These are phyloP conservation scores for Sussaba pulchella DNA, from an alignment of 2,888 invertebrate genomes.

Conservation along the genomic window DNA sequence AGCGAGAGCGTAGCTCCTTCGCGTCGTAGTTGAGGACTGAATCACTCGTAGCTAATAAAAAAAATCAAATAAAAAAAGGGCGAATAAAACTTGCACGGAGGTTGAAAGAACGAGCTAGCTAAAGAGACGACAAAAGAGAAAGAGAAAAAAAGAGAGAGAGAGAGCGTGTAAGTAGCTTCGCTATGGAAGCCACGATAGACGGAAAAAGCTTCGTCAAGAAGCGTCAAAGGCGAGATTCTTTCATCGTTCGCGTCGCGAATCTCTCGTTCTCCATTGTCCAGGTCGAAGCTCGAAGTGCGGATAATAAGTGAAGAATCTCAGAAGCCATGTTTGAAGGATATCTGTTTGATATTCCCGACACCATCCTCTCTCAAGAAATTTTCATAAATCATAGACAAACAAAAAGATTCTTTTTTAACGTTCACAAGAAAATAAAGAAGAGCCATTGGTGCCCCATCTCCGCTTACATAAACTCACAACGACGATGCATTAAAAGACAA, in stretches of 20 bases:
- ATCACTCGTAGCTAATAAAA: slow-evolving; percentile 50
- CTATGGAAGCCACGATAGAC: slow-evolving; percentile 6
- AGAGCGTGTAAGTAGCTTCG: neutral
- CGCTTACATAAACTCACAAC: no score
- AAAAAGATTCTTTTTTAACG: slow-evolving; percentile 4
- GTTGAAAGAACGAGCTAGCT: no score
- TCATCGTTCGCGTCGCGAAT: neutral
- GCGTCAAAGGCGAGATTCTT: slow-evolving; percentile 53
- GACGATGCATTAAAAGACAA: no score
- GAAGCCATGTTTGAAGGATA: slow-evolving; percentile 37
- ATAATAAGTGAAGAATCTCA: slow-evolving; percentile 54
- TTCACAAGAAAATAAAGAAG: neutral
- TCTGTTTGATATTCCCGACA: slow-evolving; percentile 33
- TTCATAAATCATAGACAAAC: slow-evolving; percentile 11
- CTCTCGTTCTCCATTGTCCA: slow-evolving; percentile 18
- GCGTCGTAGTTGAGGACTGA: slow-evolving; percentile 46
- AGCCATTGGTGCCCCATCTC: neutral
- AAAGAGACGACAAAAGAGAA: no score
- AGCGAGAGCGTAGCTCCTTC: slow-evolving; percentile 44
- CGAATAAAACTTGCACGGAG: slow-evolving; percentile 45
- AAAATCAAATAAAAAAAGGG: no score
- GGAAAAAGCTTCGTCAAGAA: slow-evolving; percentile 29
- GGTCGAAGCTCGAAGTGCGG: slow-evolving; percentile 43
- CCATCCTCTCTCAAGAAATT: slow-evolving; percentile 1
- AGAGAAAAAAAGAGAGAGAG: neutral